Evolutionary conservation across 2,888 invertebrate species (phyloP).

Genomic region (Adelphocoris suturalis): DNA sequence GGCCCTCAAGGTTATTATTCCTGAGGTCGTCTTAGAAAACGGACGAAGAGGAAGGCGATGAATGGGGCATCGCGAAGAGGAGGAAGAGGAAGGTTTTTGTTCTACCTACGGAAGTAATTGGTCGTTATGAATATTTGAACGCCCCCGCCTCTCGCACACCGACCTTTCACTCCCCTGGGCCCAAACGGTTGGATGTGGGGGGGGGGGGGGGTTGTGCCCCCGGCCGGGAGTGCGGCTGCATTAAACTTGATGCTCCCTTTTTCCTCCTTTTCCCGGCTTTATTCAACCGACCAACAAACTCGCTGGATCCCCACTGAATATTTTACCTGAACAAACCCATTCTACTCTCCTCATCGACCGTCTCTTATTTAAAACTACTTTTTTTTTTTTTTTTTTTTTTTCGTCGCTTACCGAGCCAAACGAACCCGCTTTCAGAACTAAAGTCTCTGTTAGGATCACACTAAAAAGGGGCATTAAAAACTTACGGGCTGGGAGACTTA

Average conservation of each 20-base stretch:
- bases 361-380: conserved; percentile 66
- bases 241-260: conserved; percentile 56
- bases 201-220: not conserved
- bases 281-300: conserved; percentile 65
- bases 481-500: conserved; percentile 4
- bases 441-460: conserved; percentile 52
- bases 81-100: conserved; percentile 47
- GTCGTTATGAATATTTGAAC: conserved; percentile 70
- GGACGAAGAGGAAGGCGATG: conserved; percentile 16
- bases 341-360: conserved; percentile 62
- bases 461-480: conserved; percentile 60
- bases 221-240: conserved; percentile 49
- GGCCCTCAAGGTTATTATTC: conserved; percentile 48
- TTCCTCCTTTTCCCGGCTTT: conserved; percentile 56
- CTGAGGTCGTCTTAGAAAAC: conserved; percentile 60
- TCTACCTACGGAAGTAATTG: conserved; percentile 70
- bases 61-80: conserved; percentile 38
- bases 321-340: conserved; percentile 64
- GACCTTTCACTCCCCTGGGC: no score
- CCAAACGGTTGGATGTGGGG: not conserved
- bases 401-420: conserved; percentile 52
- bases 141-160: not conserved
- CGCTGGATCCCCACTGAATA: conserved; percentile 65
- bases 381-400: not conserved
- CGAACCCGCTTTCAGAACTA: conserved; percentile 38